Conservation (phyloP, 2,797 vertebrate genomes). For the Poeciliopsis presidionis region DNA sequence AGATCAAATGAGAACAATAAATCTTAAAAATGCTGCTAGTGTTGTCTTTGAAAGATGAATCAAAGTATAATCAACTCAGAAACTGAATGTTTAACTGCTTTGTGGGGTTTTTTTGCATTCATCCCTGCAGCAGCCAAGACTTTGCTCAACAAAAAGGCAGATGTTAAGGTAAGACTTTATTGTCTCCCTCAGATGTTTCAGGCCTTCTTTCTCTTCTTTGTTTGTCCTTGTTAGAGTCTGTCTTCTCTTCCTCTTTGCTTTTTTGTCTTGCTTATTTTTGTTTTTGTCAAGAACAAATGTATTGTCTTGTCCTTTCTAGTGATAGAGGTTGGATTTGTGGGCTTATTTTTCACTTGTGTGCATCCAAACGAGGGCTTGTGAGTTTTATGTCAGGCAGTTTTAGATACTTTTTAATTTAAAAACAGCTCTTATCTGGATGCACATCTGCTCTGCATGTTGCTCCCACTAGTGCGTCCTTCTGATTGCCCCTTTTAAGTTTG, state of each 20-base stretch:
- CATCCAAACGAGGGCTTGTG: constrained; percentile 9
- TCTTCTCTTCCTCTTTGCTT: constrained; percentile 9
- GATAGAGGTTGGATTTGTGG: background rate
- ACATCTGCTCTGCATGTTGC: constrained; percentile 26
- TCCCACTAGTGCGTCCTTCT: constrained; percentile 35
- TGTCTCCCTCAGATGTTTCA: background rate
- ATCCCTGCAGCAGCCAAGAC: constrained; percentile 85
- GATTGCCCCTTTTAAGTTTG: constrained; percentile 38
- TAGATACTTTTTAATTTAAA: background rate
- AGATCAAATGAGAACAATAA: constrained; percentile 6
- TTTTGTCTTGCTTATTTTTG: background rate
- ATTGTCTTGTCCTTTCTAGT: constrained; percentile 10
- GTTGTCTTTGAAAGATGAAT: background rate
- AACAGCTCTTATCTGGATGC: constrained; percentile 5
- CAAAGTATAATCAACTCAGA: fast-evolving
- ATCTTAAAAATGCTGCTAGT: constrained; percentile 6
- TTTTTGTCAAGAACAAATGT: background rate
- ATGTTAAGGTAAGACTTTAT: constrained; percentile 82
- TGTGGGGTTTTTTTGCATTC: constrained; percentile 40
- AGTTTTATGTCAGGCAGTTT: background rate
- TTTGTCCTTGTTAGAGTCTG: background rate
- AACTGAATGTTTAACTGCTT: constrained; percentile 34
- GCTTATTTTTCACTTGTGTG: constrained; percentile 8
- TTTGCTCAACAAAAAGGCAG: constrained; percentile 87
- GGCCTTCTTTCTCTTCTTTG: background rate